phyloP scores from a whole-genome alignment of 2,797 vertebrate species.

The Paedocypris micromegethes region DNA sequence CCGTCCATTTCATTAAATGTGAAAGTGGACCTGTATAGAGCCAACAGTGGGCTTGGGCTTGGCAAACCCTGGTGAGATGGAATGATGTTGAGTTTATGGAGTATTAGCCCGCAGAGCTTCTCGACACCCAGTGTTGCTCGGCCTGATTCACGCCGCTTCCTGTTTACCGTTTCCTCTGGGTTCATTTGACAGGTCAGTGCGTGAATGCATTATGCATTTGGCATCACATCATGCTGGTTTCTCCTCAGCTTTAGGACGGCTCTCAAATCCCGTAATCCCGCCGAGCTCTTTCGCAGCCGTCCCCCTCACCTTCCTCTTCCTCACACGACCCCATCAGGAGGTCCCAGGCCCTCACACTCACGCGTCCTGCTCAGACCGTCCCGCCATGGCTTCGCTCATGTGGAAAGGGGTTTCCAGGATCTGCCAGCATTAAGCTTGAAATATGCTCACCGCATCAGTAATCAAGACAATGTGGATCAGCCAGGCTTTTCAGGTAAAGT shows the following conservation, averaged over 20 bases:
- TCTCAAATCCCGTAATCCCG: slow-evolving; percentile 52
- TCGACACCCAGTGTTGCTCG: slow-evolving; percentile 14
- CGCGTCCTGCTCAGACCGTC: not conserved
- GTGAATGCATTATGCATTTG: slow-evolving; percentile 51
- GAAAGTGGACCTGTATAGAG: too few relatives aligned
- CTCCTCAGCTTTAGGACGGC: slow-evolving; percentile 35
- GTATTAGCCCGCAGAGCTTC: slow-evolving; percentile 29
- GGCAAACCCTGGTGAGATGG: slow-evolving; percentile 18
- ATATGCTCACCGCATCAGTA: slow-evolving; percentile 36
- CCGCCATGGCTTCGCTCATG: slow-evolving; percentile 2
- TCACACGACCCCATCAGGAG: slow-evolving; percentile 29
- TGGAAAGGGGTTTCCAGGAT: slow-evolving; percentile 35
- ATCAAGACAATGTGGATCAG: slow-evolving; percentile 39
- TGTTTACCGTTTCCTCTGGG: slow-evolving; percentile 42
- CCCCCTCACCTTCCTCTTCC: slow-evolving; percentile 14
- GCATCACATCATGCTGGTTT: slow-evolving; percentile 49
- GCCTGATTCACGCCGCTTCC: slow-evolving; percentile 41
- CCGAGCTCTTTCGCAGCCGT: slow-evolving; percentile 36
- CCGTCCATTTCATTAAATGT: too few relatives aligned
- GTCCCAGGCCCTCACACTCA: slow-evolving; percentile 14
- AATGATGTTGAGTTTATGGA: slow-evolving; percentile 17
- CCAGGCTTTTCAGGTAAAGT: slow-evolving; percentile 13
- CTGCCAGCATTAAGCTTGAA: slow-evolving; percentile 34
- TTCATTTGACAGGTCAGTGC: slow-evolving; percentile 49
- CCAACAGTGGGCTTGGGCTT: slow-evolving; percentile 1